phyloP scores from a whole-genome alignment of 2,888 invertebrate genomes.

The Megalurothrips usitatus region DNA sequence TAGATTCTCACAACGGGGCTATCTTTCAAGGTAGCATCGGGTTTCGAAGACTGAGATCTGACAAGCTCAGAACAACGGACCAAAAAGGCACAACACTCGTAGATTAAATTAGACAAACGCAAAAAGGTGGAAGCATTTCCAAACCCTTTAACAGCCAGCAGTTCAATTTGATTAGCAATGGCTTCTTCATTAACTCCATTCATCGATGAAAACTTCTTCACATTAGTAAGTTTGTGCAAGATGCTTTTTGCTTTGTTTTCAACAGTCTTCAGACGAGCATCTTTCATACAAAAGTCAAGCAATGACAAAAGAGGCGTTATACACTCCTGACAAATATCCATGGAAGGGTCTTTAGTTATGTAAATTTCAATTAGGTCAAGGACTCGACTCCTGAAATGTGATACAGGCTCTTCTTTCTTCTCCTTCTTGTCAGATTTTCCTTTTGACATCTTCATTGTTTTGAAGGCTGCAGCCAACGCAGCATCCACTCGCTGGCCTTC shows the following conservation, averaged over 20 bases:
- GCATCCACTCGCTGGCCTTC: constrained; percentile 69
- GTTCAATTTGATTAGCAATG: constrained; percentile 50
- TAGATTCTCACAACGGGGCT: neutral
- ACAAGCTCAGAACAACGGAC: constrained; percentile 23
- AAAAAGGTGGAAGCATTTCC: constrained; percentile 36
- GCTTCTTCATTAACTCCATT: constrained; percentile 54
- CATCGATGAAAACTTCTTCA: constrained; percentile 57
- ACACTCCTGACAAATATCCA: constrained; percentile 64
- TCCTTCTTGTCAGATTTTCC: constrained; percentile 53
- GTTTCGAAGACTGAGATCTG: neutral
- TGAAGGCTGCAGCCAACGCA: constrained; percentile 70
- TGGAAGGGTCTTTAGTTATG: constrained; percentile 62
- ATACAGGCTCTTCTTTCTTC: constrained; percentile 61
- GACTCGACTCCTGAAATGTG: constrained; percentile 69
- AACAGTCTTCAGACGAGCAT: constrained; percentile 62
- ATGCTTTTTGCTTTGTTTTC: constrained; percentile 56
- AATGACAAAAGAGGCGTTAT: constrained; percentile 63
- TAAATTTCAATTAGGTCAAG: constrained; percentile 71
- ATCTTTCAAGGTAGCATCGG: neutral
- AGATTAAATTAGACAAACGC: constrained; percentile 35
- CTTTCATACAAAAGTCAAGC: constrained; percentile 65
- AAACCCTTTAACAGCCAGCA: constrained; percentile 35
- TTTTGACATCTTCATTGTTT: constrained; percentile 55
- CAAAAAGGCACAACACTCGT: constrained; percentile 36
- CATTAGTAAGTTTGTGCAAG: constrained; percentile 56